These are phyloP conservation scores for Philhelius pedissequus DNA, from an alignment of 2,888 invertebrate genomes.

Conservation along the genomic window DNA sequence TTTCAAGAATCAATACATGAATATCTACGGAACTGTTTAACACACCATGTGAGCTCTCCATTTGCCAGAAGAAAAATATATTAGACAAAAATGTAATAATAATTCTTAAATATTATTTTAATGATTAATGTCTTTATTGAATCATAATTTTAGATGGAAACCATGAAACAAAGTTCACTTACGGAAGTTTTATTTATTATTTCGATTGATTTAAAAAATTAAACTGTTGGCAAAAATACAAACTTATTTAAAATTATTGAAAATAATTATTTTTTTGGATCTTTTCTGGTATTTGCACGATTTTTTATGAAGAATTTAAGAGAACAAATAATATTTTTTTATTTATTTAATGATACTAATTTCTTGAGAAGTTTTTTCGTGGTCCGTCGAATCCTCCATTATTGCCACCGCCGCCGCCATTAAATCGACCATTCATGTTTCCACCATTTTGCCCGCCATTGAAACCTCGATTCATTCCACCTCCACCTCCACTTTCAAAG, in stretches of 20 bases:
- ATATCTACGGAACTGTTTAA: too few species aligned
- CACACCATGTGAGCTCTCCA: too few species aligned
- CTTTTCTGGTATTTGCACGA: not conserved
- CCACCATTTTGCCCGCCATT: constrained; percentile 32
- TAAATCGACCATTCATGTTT: constrained; percentile 57
- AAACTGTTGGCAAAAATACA: constrained; percentile 9
- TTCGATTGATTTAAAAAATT: constrained; percentile 10
- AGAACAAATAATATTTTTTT: constrained; percentile 21
- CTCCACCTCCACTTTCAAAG: constrained; percentile 44
- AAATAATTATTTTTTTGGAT: constrained; percentile 52
- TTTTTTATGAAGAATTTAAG: not conserved
- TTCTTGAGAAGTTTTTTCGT: constrained; percentile 69
- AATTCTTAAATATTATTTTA: not conserved
- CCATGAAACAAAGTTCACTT: constrained; percentile 31
- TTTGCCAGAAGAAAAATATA: too few species aligned
- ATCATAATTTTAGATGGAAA: constrained; percentile 25
- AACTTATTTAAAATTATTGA: constrained; percentile 20
- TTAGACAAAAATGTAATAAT: not conserved
- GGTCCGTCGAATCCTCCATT: constrained; percentile 66
- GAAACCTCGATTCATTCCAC: constrained; percentile 52
- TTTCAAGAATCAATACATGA: too few species aligned
- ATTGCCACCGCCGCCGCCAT: constrained; percentile 53
- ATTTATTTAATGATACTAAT: constrained; percentile 52
- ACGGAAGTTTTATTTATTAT: constrained; percentile 12
- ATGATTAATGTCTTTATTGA: constrained; percentile 39